Evolutionary conservation across 2,797 vertebrate species (phyloP).

Genomic region (Salarias fasciatus): DNA sequence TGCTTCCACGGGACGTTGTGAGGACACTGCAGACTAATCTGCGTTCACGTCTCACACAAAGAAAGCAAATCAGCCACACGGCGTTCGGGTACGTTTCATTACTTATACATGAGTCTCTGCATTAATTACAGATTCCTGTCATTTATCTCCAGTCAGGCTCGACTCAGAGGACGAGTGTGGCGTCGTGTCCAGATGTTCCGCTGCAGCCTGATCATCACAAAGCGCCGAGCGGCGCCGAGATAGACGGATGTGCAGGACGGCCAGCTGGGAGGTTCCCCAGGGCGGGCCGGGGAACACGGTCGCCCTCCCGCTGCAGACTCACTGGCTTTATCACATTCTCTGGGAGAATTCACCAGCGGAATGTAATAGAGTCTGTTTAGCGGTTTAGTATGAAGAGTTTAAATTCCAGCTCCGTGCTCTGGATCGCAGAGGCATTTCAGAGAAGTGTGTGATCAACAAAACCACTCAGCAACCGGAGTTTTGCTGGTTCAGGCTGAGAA

Average conservation of each 20-base stretch:
- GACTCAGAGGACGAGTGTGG: slow-evolving; percentile 25
- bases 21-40: neutral
- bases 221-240: slow-evolving; percentile 18
- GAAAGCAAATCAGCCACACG: no score
- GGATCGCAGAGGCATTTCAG: no score
- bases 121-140: slow-evolving; percentile 24
- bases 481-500: no score
- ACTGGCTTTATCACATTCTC: neutral
- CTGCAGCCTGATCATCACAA: slow-evolving; percentile 32
- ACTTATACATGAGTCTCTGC: slow-evolving; percentile 19
- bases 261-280: slow-evolving; percentile 27
- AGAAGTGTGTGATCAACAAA: no score
- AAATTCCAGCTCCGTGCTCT: no score
- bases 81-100: slow-evolving; percentile 22
- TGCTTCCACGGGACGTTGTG: neutral
- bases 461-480: neutral
- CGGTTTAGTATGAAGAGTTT: no score
- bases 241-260: slow-evolving; percentile 9
- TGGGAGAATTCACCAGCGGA: neutral
- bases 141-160: slow-evolving; percentile 19
- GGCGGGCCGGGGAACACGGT: slow-evolving; percentile 13
- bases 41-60: neutral
- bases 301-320: neutral
- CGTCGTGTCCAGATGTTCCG: slow-evolving; percentile 37
- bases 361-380: neutral